Base-by-base conservation (phyloP, 2,888 invertebrate species). In the Thereva nobilitata region DNA sequence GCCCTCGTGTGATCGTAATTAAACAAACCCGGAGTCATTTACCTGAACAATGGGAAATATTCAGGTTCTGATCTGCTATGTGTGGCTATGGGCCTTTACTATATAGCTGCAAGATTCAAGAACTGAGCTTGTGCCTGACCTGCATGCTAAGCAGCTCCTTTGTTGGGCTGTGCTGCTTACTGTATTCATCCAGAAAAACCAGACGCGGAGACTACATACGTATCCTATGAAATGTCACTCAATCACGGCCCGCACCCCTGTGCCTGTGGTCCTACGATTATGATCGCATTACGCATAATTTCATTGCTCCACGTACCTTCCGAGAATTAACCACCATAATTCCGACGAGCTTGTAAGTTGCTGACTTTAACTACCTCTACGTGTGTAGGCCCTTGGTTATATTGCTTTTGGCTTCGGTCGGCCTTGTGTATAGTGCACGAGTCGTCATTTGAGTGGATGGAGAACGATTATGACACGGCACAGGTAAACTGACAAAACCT, bases 1-100 rank as follows among this genome's bases (percentile, higher is more conserved):
- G 10, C n/a, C 12, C 50, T 52, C 63, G 63, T 63, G 63, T 52
- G 63, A 63, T 52, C 63, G 63, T 63, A 63, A 63, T 63, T 63
- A 63, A 63, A 63, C 63, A 50, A 50, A 63, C 49, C 59, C 40
- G 38, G 37, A 38, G 49, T 23, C 23, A 45, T 47, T 47, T 59
- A 47, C 47, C 38, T 45, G 37, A 47, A 49, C 49, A 45, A 59
- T 59, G 47, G 37, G 37, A n/a, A 47, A 49, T 47, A 59, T 47
- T 59, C 49, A 59, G 49, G 38, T 59, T 59, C 45, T 40, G 23
- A 23, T 23, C 23, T 23, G 23, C 23, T 23, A n/a, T n/a, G 23
- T 23, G 2, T 23, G 23, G 23, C 23, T 23, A 23, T 23, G 23
- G 23, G 23, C 23, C 23, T 2, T 23, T 2, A 2, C 23, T 23